phyloP scores from a whole-genome alignment of 2,888 invertebrate species.

The Ypsolopha scabrella region DNA sequence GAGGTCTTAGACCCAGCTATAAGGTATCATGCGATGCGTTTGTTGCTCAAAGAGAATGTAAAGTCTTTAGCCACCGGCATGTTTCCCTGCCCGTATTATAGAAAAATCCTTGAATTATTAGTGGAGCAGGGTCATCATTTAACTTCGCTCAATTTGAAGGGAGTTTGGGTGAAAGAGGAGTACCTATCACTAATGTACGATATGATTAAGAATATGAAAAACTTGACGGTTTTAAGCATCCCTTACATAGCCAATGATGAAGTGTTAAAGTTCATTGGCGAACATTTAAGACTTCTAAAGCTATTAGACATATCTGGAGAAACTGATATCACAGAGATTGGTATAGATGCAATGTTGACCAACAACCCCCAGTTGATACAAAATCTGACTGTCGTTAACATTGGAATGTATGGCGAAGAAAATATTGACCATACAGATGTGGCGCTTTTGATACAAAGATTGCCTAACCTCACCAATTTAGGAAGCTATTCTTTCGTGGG shows the following conservation, averaged over 20 bases:
- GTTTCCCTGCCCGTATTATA: conserved; percentile 79
- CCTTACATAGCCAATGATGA: conserved; percentile 79
- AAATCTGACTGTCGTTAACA: conserved; percentile 72
- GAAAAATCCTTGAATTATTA: conserved; percentile 75
- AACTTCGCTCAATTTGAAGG: conserved; percentile 76
- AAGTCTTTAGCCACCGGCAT: conserved; percentile 75
- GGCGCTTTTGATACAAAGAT: conserved; percentile 71
- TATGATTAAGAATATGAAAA: conserved; percentile 69
- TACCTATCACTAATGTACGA: conserved; percentile 73
- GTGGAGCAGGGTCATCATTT: conserved; percentile 73
- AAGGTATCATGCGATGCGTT: conserved; percentile 74
- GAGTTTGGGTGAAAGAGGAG: conserved; percentile 80
- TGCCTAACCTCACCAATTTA: conserved; percentile 74
- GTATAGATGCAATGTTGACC: conserved; percentile 68
- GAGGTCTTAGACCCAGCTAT: conserved; percentile 77
- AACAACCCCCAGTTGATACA: conserved; percentile 65
- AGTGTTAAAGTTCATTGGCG: conserved; percentile 71
- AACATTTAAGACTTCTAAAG: conserved; percentile 67
- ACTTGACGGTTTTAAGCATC: conserved; percentile 73
- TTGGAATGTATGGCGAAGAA: conserved; percentile 78
- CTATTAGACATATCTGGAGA: conserved; percentile 78
- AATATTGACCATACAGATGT: conserved; percentile 75
- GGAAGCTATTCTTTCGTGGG: conserved; percentile 79
- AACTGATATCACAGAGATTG: conserved; percentile 75
- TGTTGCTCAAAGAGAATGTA: conserved; percentile 75